Evolutionary conservation across 2,113 vertebrate genomes (phyloP), one percentile per base, ranked within the genome.

Genomic region (Pygoscelis adeliae): DNA sequence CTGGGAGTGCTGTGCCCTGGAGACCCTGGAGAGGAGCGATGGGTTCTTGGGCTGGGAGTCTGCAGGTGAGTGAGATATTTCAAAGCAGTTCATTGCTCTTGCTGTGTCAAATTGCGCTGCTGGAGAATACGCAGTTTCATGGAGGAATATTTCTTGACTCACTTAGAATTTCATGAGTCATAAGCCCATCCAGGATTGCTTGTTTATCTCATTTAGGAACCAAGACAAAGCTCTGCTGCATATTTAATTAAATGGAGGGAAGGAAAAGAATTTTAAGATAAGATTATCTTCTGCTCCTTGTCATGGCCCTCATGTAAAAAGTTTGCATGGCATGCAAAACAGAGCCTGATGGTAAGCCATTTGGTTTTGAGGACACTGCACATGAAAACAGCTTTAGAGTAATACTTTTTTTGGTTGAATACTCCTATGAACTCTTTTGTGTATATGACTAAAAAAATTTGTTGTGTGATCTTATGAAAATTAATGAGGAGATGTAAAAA

Each of bases 191-290:
- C 49, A 94, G 38, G 66, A 53, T 36, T 71, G 49, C 49, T 66
- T 89, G 69, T 91, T 93, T 91, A 65, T 83, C 89, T 89, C 8
- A 1, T 72, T 67, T 86, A 56, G 58, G 40, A 94, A 91, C n/a
- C 12, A 69, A 81, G 63, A 49, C 14, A 56, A 62, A 86, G 20
- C 63, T 87, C 67, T 83, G 59, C 23, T 73, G 67, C 46, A 61
- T 86, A 73, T 87, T 83, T 95, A 89, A 81, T 95, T 83, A 93
- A 53, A 52, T 47, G 42, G 23, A 38, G 30, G 13, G 36, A 67
- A 93, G 58, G 80, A 38, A 93, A 94, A 94, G 80, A 89, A 83
- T 94, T 94, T 89, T 38, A 52, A 89, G 80, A 72, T 94, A 93
- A 91, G 13, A 11, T 92, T 95, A 92, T 92, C 83, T 94, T 83